These are phyloP conservation scores for Epicauta chinensis DNA, from an alignment of 1,140 invertebrate species.

Conservation along the genomic window DNA sequence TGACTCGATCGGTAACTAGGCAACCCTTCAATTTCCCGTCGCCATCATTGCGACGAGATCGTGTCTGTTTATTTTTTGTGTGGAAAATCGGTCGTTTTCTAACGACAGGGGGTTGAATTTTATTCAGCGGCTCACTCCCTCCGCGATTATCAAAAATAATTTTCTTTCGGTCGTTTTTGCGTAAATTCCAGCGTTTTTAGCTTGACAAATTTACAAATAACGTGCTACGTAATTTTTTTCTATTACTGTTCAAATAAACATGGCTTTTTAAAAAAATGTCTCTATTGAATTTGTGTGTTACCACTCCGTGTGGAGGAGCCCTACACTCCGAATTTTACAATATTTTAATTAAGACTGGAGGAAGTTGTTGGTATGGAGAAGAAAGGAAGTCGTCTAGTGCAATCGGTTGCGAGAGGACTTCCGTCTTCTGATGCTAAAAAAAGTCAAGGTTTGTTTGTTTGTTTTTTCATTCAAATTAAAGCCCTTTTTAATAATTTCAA, in stretches of 20 bases:
- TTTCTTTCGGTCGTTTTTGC: constrained; percentile 23
- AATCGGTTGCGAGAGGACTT: constrained; percentile 54
- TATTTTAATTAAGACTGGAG: constrained; percentile 35
- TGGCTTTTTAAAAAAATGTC: constrained; percentile 76
- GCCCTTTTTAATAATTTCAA: no score
- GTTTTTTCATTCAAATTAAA: no score
- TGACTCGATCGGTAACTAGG: no score
- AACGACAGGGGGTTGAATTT: constrained; percentile 56
- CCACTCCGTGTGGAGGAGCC: constrained; percentile 66
- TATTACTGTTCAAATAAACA: constrained; percentile 56
- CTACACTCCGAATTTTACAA: constrained; percentile 43
- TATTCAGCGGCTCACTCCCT: constrained; percentile 36
- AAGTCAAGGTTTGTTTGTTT: constrained; percentile 58
- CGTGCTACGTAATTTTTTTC: constrained; percentile 44
- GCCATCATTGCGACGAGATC: constrained; percentile 60
- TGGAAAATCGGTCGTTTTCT: constrained; percentile 53
- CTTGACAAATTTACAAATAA: constrained; percentile 20
- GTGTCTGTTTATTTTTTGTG: constrained; percentile 41
- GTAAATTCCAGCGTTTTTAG: constrained; percentile 5
- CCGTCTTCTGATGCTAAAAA: constrained; percentile 62
- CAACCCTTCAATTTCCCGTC: constrained; percentile 45
- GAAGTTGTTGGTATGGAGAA: constrained; percentile 58
- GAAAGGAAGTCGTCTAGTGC: constrained; percentile 61
- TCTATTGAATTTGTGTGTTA: constrained; percentile 54
- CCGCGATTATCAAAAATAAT: constrained; percentile 40